Evolutionary conservation across 1,140 invertebrate genomes (phyloP).

Genomic region (Conopomorpha cramerella): DNA sequence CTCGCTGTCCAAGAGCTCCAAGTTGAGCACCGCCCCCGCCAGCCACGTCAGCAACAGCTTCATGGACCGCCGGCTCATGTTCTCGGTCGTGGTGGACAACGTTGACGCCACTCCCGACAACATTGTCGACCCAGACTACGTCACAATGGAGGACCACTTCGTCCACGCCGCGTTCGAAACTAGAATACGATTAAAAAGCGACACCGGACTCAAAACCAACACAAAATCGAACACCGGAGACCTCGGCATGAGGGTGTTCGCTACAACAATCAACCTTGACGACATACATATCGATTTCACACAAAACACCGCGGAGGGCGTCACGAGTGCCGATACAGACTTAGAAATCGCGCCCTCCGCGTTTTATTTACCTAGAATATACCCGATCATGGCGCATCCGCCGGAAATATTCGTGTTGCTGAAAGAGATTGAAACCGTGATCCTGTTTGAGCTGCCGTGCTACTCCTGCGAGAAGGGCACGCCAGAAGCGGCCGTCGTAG

Average conservation of each 20-base stretch:
- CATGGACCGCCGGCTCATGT: not conserved
- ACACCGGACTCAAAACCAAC: constrained; percentile 15
- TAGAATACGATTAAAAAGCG: constrained; percentile 17
- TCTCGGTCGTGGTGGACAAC: not conserved
- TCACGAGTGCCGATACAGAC: constrained; percentile 14
- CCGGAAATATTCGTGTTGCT: constrained; percentile 64
- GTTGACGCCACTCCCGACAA: constrained; percentile 26
- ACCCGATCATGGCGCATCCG: constrained; percentile 32
- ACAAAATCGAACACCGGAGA: constrained; percentile 15
- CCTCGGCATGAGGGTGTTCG: constrained; percentile 31
- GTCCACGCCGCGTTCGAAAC: constrained; percentile 35
- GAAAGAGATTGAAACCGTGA: constrained; percentile 68
- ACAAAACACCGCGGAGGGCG: constrained; percentile 33
- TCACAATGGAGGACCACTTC: constrained; percentile 26
- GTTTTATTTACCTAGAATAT: constrained; percentile 50
- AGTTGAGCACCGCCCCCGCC: too few species aligned
- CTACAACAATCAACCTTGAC: constrained; percentile 49
- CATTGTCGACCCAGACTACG: constrained; percentile 21
- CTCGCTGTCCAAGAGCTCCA: too few species aligned
- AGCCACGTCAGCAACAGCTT: not conserved
- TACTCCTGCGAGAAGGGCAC: constrained; percentile 64
- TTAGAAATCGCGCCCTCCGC: constrained; percentile 50
- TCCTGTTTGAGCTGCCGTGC: constrained; percentile 68
- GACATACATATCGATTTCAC: constrained; percentile 52
- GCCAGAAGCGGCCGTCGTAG: constrained; percentile 57